Evolutionary conservation across 2,888 invertebrate genomes (phyloP), one percentile per base, ranked within the genome.

Genomic region (Eurois occulta): DNA sequence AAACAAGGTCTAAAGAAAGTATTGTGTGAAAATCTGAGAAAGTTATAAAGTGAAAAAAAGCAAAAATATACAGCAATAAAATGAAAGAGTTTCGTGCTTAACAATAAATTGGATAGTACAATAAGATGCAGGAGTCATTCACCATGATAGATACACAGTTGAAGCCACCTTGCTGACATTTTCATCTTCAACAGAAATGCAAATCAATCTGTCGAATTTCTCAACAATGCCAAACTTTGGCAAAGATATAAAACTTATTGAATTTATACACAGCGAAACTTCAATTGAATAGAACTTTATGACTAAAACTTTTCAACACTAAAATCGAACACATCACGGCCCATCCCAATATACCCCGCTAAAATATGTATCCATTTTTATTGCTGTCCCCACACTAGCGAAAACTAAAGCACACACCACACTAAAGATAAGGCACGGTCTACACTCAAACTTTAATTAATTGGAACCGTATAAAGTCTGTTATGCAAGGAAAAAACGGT

Each of bases 391-490:
- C 76, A 24, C 82, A 87, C 85, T 87, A 84, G 75, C 77, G 55
- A 72, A 78, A 76, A 77, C 83, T 82, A 64, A 78, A 73, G 76
- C 72, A 78, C 75, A 86, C 85, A 79, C 69, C 78, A 65, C 80
- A 85, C 81, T 85, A 84, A 79, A 88, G 93, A 93, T 93, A 93
- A 92, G 91, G 93, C 93, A 93, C 93, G 93, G 84, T 85, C 78
- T 86, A 88, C 89, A 90, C 91, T 93, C 91, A 89, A 91, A 92
- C 90, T 91, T 92, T 92, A 93, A 93, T 93, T 93, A 93, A 93
- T 93, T 90, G 91, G 32, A 80, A 80, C 87, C 87, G 72, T 48
- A 87, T 90, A 91, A 88, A 86, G 86, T 78, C 85, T 86, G 86
- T 78, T 89, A 88, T 90, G 89, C 87, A 89, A 88, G 90, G 90